Evolutionary conservation across 2,113 vertebrate species (phyloP), one percentile per base, ranked within the genome.

Genomic region (Smithornis capensis): DNA sequence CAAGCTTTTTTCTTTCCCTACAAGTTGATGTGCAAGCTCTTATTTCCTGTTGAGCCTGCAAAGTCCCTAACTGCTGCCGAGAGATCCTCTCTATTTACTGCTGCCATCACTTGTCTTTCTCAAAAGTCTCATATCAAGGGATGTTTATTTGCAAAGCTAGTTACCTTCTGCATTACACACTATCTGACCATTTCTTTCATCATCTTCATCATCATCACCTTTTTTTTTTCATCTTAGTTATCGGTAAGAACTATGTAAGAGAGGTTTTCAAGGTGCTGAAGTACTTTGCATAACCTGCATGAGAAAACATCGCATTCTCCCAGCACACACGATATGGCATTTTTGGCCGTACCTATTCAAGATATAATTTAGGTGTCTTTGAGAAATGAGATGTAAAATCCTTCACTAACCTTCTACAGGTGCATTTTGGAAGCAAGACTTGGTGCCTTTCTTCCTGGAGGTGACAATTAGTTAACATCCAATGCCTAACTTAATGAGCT

Each of bases 251-350:
- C 24, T 24, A 7, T 50, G 28, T 63, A 47, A 59, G 33, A 74
- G 27, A 56, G 27, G 16, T 44, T 52, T 87, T 74, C 60, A 77
- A 67, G 31, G 28, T 49, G 13, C 47, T 50, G 19, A 62, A 53
- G 10, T 57, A 47, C 52, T 47, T 85, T 52, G 14, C 1, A 4
- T 56, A 42, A 74, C 9, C 22, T 82, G 7, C 10, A 45, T 17
- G 63, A 80, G 55, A 53, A 80, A 91, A 63, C 2, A 1, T 42
- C 56, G 13, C 18, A 13, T 73, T 78, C 18, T 7, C 9, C 24
- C 2, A 4, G 47, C 15, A 40, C 22, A 14, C 6, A 35, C 21
- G 28, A n/a, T 38, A 52, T 44, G 1, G 0, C 5, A 23, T 35
- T 60, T 84, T 75, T 47, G 17, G 44, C 10, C 52, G 19, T 33